Conservation (phyloP, 2,888 invertebrate genomes). For the Frankliniella fusca region DNA sequence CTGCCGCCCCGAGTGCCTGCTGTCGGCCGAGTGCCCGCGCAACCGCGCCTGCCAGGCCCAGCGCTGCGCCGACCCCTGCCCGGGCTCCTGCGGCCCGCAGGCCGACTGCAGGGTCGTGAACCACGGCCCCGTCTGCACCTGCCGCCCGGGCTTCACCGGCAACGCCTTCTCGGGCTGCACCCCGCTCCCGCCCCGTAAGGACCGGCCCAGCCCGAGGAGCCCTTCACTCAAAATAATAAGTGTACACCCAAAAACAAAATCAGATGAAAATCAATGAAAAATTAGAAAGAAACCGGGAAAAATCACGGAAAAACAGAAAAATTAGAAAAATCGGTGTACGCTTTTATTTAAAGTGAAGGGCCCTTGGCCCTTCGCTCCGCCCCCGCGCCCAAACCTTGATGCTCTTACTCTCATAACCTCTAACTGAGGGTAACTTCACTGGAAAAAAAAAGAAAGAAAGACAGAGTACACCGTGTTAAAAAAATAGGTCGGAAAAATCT, state of each 20-base stretch:
- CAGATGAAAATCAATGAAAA: no score
- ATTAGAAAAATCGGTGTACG: no score
- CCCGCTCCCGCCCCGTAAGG: conserved; percentile 34
- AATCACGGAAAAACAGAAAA: no score
- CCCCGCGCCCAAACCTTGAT: no score
- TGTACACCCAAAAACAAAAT: no score
- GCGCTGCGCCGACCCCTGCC: conserved; percentile 58
- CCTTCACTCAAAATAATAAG: neutral
- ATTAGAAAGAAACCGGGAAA: no score
- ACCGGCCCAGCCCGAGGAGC: conserved; percentile 14
- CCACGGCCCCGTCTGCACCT: conserved; percentile 61
- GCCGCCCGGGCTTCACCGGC: conserved; percentile 57
- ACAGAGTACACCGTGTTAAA: no score
- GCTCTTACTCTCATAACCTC: no score
- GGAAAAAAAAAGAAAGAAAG: no score
- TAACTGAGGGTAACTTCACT: no score
- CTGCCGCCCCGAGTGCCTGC: conserved; percentile 46
- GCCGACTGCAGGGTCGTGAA: conserved; percentile 53
- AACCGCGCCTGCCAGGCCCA: conserved; percentile 53
- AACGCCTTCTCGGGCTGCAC: conserved; percentile 56
- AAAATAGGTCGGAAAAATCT: no score
- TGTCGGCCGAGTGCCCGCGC: conserved; percentile 46
- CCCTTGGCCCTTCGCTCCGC: neutral
- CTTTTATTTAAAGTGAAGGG: no score
- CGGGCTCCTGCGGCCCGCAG: conserved; percentile 52